Percentiles rank a stretch among this genome's conserved stretches.
Evolutionary conservation across 2,113 vertebrate species (phyloP).

Genomic region (Tiliqua scincoides): DNA sequence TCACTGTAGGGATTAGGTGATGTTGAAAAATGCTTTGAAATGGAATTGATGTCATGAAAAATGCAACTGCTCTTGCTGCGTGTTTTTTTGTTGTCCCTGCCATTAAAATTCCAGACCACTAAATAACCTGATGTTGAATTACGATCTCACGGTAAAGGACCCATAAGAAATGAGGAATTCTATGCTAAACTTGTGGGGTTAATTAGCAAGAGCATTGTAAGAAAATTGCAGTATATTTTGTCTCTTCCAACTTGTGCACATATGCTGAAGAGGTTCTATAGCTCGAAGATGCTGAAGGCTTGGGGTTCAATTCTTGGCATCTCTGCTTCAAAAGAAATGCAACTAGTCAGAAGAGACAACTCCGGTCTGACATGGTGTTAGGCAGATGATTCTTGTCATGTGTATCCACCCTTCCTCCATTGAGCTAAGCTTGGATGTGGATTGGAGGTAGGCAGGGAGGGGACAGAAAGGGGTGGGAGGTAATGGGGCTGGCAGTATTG

Average conservation of each 20-base stretch:
- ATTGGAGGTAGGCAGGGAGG: no score
- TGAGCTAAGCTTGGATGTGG: no score
- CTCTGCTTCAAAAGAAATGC: not conserved
- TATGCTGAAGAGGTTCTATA: not conserved
- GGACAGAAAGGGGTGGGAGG: no score
- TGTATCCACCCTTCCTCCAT: no score
- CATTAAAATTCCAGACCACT: not conserved
- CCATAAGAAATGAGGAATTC: not conserved
- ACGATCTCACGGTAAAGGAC: not conserved
- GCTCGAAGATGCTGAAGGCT: not conserved
- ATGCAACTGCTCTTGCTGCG: not conserved
- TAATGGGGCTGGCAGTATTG: no score
- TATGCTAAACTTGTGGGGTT: not conserved
- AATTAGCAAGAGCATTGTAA: not conserved
- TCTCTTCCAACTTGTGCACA: not conserved
- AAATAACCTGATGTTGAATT: not conserved
- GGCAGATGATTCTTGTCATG: no score
- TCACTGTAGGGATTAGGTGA: not conserved
- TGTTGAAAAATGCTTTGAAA: slow-evolving; percentile 1
- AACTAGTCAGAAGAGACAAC: not conserved
- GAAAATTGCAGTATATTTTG: not conserved
- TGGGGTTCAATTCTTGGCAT: not conserved
- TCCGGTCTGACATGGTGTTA: not conserved
- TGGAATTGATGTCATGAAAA: slow-evolving; percentile 27
- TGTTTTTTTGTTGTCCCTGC: not conserved